Evolutionary conservation across 2,113 vertebrate genomes (phyloP).

Genomic region (Argyrosomus japonicus): DNA sequence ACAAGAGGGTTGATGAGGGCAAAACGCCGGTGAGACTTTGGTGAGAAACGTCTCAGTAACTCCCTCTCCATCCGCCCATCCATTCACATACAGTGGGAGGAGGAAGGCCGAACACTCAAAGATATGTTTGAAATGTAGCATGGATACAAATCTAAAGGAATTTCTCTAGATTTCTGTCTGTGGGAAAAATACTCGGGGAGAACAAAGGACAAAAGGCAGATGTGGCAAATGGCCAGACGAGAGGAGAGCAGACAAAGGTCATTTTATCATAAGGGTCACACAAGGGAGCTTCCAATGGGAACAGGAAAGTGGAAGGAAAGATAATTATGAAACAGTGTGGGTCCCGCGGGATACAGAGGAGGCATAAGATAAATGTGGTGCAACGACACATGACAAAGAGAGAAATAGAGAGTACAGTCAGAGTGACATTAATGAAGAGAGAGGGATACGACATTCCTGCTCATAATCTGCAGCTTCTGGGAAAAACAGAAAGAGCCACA

Average conservation of each 20-base stretch:
- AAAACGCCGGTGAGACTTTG: constrained; percentile 30
- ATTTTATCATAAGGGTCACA: constrained; percentile 68
- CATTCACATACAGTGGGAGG: constrained; percentile 41
- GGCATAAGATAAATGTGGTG: constrained; percentile 72
- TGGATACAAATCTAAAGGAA: constrained; percentile 66
- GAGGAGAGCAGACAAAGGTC: constrained; percentile 48
- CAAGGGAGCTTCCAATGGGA: constrained; percentile 58
- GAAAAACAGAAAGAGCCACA: constrained; percentile 12
- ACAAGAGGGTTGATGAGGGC: constrained; percentile 28
- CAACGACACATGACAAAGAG: constrained; percentile 57
- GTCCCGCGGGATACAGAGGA: constrained; percentile 46
- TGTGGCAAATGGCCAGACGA: constrained; percentile 62
- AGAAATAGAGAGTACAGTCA: constrained; percentile 30
- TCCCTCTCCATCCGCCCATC: constrained; percentile 29
- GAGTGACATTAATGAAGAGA: constrained; percentile 52
- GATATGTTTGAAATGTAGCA: constrained; percentile 57
- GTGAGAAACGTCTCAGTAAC: constrained; percentile 49
- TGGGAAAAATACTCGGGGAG: constrained; percentile 56
- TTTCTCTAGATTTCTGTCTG: constrained; percentile 64
- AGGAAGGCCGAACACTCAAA: constrained; percentile 8
- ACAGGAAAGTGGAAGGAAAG: constrained; percentile 53
- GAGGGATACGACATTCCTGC: constrained; percentile 9
- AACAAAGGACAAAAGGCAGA: constrained; percentile 77
- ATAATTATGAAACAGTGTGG: constrained; percentile 66
- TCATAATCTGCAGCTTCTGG: constrained; percentile 33